Base-by-base conservation (phyloP, 1,140 invertebrate genomes). In the Drosophila paulistorum region DNA sequence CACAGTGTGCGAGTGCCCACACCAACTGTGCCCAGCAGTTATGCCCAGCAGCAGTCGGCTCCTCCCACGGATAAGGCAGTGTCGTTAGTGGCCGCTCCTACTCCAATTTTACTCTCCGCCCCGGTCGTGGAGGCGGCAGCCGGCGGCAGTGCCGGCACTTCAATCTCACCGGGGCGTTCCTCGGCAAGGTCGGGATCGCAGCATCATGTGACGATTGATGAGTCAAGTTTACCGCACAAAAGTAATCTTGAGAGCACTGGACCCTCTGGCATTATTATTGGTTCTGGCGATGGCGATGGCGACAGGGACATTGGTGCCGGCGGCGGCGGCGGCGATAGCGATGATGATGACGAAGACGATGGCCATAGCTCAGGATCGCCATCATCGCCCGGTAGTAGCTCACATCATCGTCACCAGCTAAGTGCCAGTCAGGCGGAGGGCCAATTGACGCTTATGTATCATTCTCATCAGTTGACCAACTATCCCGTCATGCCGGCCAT, bases 121-220 rank as follows among this genome's bases (percentile, higher is more conserved):
- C 17, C 82, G 17, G 51, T 55, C 14, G 59, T 70, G 35, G 59
- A 74, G 39, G 45, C 48, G 2, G 33, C 20, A 0, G 5, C 30
- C 5, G 30, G 23, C 23, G 23, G 23, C 23, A 81, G 95, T 59
- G 95, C 95, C 33, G 96, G 95, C 45, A 20, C 45, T 23, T 51
- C 45, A 9, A 95, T 96, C 11, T 95, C 94, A 60, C 93, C 93
- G n/a, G 87, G 91, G 5, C 89, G 92, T 11, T 65, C 81, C 0
- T 79, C 83, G 17, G 79, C 79, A 3, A 83, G 89, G 0, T 90
- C 91, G 30, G 83, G 89, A 5, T 90, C 92, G 59, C 90, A 92
- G 42, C 91, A 92, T 68, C 90, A 90, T 45, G 87, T 91, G 54
- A 92, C 91, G 64, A 92, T 92, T 66, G 91, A 92, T 42, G 91